Conservation (phyloP, 2,113 vertebrate species). For the Siniperca knerii region DNA sequence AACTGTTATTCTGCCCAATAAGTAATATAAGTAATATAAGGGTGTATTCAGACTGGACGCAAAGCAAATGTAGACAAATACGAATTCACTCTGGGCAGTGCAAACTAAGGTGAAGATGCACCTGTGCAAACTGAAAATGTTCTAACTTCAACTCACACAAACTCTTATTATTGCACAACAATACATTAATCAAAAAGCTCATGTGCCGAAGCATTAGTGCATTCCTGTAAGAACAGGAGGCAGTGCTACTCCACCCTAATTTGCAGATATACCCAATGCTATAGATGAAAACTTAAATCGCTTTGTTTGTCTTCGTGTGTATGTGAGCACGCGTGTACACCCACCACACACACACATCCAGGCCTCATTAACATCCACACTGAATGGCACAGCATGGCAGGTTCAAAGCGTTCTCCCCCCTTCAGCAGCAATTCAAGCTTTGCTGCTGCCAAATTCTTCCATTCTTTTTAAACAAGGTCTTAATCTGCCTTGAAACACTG, state of each 20-base stretch:
- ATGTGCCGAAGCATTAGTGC: not conserved
- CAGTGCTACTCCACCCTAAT: conserved; percentile 10
- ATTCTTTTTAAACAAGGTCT: conserved; percentile 61
- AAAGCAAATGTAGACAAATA: not conserved
- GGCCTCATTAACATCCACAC: conserved; percentile 56
- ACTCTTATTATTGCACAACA: not conserved
- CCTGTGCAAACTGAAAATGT: not conserved
- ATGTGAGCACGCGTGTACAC: not conserved
- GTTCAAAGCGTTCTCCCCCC: conserved; percentile 47
- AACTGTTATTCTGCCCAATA: not conserved
- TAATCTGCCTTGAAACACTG: conserved; percentile 68
- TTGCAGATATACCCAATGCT: conserved; percentile 9
- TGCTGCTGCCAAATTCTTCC: conserved; percentile 63
- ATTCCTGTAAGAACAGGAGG: conserved; percentile 20
- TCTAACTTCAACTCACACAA: not conserved
- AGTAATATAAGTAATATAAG: not conserved
- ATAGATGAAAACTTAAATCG: conserved; percentile 33
- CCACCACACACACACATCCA: not conserved
- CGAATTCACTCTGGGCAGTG: not conserved
- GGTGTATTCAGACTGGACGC: not conserved
- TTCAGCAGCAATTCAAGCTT: conserved; percentile 38
- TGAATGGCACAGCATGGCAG: conserved; percentile 45
- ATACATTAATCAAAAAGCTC: not conserved
- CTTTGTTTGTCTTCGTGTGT: conserved; percentile 32
- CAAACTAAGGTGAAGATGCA: not conserved